Evolutionary conservation across 1,140 invertebrate species (phyloP).

Genomic region (Tetramorium parvispinum): DNA sequence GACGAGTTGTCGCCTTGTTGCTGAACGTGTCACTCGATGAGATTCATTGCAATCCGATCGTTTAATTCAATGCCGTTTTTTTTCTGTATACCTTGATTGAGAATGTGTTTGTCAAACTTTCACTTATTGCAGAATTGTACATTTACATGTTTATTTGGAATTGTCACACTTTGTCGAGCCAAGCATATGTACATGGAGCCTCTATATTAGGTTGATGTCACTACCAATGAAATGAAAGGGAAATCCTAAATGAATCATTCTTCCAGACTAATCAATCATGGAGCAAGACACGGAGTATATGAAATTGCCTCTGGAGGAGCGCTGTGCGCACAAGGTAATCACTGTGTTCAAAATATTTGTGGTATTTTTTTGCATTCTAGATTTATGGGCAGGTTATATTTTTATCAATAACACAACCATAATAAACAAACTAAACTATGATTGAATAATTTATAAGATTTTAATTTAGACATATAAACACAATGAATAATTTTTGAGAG

Average conservation of each 20-base stretch:
- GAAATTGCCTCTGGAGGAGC: constrained; percentile 96
- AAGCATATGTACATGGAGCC: neutral
- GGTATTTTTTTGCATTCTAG: constrained; percentile 13
- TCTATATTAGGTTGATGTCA: neutral
- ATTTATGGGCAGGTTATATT: constrained; percentile 1
- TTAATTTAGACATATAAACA: neutral
- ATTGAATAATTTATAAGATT: neutral
- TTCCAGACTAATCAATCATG: constrained; percentile 85
- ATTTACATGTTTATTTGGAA: neutral
- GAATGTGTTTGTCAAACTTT: neutral
- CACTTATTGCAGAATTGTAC: neutral
- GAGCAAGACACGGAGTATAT: constrained; percentile 96
- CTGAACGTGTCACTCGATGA: too few relatives aligned
- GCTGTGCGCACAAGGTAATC: constrained; percentile 94
- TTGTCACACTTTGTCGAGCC: neutral
- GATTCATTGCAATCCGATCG: neutral
- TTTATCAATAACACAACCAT: neutral
- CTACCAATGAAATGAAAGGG: neutral
- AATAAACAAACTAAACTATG: constrained; percentile 1
- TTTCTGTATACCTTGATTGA: neutral
- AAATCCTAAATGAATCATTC: constrained; percentile 28
- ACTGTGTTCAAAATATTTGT: neutral
- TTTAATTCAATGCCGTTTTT: constrained; percentile 15
- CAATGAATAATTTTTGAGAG: neutral
- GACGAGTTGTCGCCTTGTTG: too few relatives aligned